Percentiles rank a stretch among this genome's conserved stretches.
phyloP scores from a whole-genome alignment of 2,888 invertebrate species.

The Agriopis leucophaearia region DNA sequence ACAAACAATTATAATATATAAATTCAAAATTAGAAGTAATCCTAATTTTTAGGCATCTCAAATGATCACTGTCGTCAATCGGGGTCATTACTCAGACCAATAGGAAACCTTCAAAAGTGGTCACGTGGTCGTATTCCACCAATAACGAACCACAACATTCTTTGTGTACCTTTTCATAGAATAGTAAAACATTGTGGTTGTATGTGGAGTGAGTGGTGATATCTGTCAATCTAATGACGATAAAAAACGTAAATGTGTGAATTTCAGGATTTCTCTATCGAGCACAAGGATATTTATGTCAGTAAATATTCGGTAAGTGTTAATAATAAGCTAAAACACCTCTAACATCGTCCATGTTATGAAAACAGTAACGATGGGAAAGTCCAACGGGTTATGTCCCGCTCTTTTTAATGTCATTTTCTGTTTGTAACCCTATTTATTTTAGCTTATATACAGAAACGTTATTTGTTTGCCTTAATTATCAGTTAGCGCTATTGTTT shows the following conservation, averaged over 20 bases:
- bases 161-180: constrained; percentile 85
- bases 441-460: constrained; percentile 1
- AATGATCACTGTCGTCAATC: constrained; percentile 67
- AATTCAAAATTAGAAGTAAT: neutral
- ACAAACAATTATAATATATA: neutral
- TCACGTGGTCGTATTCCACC: constrained; percentile 84
- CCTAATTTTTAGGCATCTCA: constrained; percentile 47
- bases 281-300: constrained; percentile 89
- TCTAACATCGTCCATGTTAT: constrained; percentile 52
- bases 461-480: neutral
- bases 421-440: constrained; percentile 15
- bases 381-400: constrained; percentile 80
- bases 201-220: constrained; percentile 85
- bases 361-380: constrained; percentile 74
- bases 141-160: constrained; percentile 83
- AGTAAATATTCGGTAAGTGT: constrained; percentile 90
- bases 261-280: constrained; percentile 89
- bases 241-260: constrained; percentile 88
- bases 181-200: constrained; percentile 83
- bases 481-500: neutral
- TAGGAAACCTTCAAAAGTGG: constrained; percentile 59
- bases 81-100: constrained; percentile 67
- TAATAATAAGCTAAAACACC: constrained; percentile 42
- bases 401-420: constrained; percentile 83
- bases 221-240: constrained; percentile 83